phyloP scores from a whole-genome alignment of 1,140 invertebrate species.

The Panonychus citri region DNA sequence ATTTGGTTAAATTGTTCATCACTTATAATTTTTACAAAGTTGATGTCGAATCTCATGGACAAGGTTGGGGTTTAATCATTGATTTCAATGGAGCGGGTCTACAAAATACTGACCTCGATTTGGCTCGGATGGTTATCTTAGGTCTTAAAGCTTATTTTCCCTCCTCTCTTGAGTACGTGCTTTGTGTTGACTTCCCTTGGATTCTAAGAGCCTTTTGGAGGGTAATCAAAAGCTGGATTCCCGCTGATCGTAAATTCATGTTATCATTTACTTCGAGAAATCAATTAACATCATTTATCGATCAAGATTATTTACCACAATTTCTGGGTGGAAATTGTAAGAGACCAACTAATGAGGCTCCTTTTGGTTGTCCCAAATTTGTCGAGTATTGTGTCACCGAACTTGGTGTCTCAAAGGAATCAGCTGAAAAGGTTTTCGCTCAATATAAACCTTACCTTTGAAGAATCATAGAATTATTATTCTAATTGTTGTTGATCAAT shows the following conservation, averaged over 20 bases:
- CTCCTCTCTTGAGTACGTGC: conserved; percentile 8
- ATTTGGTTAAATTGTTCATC: conserved; percentile 2
- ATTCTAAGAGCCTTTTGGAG: conserved; percentile 5
- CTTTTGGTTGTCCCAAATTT: conserved; percentile 20
- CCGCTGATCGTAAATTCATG: neutral
- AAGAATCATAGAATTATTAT: too few species aligned
- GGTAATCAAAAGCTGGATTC: conserved; percentile 3
- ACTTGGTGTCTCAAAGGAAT: neutral
- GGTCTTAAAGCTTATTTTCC: conserved; percentile 12
- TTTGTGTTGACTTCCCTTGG: conserved; percentile 8
- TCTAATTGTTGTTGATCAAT: too few species aligned
- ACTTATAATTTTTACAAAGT: neutral
- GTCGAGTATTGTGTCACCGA: conserved; percentile 16
- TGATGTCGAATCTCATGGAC: conserved; percentile 3
- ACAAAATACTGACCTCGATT: conserved; percentile 10
- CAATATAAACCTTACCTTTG: neutral
- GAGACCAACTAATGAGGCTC: neutral
- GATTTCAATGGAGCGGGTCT: conserved; percentile 7
- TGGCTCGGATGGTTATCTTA: conserved; percentile 8
- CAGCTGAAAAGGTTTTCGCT: neutral
- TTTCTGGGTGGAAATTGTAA: conserved; percentile 5
- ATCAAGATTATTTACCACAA: neutral
- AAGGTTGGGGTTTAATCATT: conserved; percentile 9
- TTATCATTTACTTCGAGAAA: neutral
- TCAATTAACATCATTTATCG: neutral